These are phyloP conservation scores for Macrochelys suwanniensis DNA, from an alignment of 2,797 vertebrate species.

Conservation along the genomic window DNA sequence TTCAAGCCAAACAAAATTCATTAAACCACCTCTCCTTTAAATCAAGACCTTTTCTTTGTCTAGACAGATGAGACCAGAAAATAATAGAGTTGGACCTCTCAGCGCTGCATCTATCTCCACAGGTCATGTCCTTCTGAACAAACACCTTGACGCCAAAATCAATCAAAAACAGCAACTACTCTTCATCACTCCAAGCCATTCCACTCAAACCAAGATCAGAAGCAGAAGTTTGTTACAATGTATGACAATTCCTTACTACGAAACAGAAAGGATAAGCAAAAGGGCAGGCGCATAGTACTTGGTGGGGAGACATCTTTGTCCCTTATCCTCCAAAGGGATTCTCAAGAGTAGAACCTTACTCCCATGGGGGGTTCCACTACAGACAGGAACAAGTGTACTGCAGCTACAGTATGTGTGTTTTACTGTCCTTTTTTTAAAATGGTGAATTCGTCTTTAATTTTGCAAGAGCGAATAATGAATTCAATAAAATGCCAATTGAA, in stretches of 20 bases:
- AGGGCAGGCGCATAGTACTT: background rate
- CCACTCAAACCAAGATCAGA: slow-evolving; percentile 5
- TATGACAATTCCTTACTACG: background rate
- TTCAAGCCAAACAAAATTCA: slow-evolving; percentile 52
- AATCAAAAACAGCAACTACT: slow-evolving; percentile 37
- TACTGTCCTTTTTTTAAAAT: background rate
- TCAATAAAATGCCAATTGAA: background rate
- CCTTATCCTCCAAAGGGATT: background rate
- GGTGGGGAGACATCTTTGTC: background rate
- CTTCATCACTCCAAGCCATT: slow-evolving; percentile 22
- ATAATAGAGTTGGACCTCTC: slow-evolving; percentile 16
- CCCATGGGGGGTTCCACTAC: background rate
- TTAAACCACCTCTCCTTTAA: slow-evolving; percentile 61
- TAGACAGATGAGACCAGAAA: slow-evolving; percentile 55
- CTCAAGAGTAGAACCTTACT: background rate
- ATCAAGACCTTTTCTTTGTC: slow-evolving; percentile 45
- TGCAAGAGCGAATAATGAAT: background rate
- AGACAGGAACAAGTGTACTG: background rate
- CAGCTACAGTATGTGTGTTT: background rate
- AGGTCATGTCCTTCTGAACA: slow-evolving; percentile 35
- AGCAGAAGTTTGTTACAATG: background rate
- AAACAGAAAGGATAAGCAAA: background rate
- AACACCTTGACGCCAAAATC: slow-evolving; percentile 63
- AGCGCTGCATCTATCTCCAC: slow-evolving; percentile 29
- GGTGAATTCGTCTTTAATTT: slow-evolving; percentile 4